These are phyloP conservation scores for Gallinago paraguaiae DNA, from an alignment of 2,113 vertebrate genomes.

Conservation along the genomic window DNA sequence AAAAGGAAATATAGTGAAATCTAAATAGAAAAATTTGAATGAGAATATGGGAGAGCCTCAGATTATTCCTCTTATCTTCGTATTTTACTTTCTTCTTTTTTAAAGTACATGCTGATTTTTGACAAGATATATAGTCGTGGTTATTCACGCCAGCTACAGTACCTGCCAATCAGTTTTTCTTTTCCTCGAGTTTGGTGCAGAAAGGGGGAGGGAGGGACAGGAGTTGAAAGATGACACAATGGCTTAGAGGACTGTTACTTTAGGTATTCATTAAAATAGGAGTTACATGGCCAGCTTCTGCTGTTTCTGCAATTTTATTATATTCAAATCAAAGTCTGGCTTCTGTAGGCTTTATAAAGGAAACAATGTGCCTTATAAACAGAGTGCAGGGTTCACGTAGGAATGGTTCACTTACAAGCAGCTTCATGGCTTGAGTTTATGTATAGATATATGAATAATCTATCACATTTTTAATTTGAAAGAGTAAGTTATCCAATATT, in stretches of 20 bases:
- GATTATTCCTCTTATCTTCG: slow-evolving; percentile 70
- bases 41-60: slow-evolving; percentile 58
- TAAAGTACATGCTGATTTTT: slow-evolving; percentile 71
- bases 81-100: slow-evolving; percentile 73
- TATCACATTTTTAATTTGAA: slow-evolving; percentile 41
- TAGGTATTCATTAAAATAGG: slow-evolving; percentile 68
- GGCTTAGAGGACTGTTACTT: slow-evolving; percentile 18
- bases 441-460: not conserved
- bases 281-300: slow-evolving; percentile 49
- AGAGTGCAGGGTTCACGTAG: slow-evolving; percentile 22
- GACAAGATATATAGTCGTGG: slow-evolving; percentile 71
- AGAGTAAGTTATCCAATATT: not conserved
- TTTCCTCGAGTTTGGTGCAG: slow-evolving; percentile 64
- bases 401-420: slow-evolving; percentile 32
- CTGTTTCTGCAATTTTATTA: slow-evolving; percentile 58
- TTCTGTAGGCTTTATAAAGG: slow-evolving; percentile 30
- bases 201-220: slow-evolving; percentile 42
- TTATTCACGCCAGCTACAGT: slow-evolving; percentile 59
- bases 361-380: slow-evolving; percentile 56
- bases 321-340: slow-evolving; percentile 32
- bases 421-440: slow-evolving; percentile 16
- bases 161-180: slow-evolving; percentile 69
- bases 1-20: slow-evolving; percentile 76
- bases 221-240: slow-evolving; percentile 43
- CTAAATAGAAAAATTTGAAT: slow-evolving; percentile 76